Conservation (phyloP, 2,797 vertebrate genomes). For the Falco berigora region DNA sequence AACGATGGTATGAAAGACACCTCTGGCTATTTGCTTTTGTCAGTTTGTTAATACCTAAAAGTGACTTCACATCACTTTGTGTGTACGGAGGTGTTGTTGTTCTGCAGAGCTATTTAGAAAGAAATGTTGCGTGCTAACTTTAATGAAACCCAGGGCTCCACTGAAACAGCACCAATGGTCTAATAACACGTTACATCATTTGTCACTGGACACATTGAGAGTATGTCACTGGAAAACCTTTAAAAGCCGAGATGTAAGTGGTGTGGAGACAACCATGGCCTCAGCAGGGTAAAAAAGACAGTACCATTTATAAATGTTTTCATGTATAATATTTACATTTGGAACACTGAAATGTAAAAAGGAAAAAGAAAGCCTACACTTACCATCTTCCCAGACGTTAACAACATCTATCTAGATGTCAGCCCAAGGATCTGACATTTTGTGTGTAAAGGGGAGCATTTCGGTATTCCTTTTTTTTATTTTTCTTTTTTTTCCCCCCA, state of each 20-base stretch:
- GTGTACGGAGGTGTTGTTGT: neutral
- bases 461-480: constrained; percentile 18
- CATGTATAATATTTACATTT: constrained; percentile 70
- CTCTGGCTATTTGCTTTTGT: neutral
- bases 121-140: neutral
- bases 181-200: constrained; percentile 63
- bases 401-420: constrained; percentile 66
- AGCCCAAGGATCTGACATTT: constrained; percentile 58
- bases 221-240: constrained; percentile 44
- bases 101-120: neutral
- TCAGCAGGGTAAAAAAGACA: constrained; percentile 43
- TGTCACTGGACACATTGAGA: constrained; percentile 60
- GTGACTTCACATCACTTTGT: neutral
- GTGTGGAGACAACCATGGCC: constrained; percentile 39
- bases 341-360: constrained; percentile 38
- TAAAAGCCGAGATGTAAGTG: constrained; percentile 47
- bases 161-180: constrained; percentile 21
- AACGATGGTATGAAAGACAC: neutral
- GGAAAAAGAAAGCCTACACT: constrained; percentile 14
- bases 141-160: constrained; percentile 24
- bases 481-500: neutral
- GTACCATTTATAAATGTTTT: constrained; percentile 67
- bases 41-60: neutral
- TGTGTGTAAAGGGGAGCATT: constrained; percentile 36
- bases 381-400: constrained; percentile 65